Evolutionary conservation across 1,140 invertebrate genomes (phyloP).

Genomic region (Bilobella aurantiaca): DNA sequence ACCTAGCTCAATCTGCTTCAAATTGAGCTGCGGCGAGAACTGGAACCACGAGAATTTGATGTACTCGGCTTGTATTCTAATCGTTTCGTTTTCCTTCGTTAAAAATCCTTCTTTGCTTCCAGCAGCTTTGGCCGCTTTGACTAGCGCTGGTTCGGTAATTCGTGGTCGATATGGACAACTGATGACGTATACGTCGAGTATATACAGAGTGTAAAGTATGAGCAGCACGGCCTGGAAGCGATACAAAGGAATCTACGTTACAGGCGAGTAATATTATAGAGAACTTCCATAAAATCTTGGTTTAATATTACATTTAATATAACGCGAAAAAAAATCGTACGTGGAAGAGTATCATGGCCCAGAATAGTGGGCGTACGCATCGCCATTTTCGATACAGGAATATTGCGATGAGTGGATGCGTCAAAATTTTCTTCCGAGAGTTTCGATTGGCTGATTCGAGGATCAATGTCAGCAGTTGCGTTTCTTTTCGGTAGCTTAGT

Average conservation of each 20-base stretch:
- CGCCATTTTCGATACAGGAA: conserved; percentile 72
- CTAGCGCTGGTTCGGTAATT: conserved; percentile 30
- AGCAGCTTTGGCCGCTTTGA: conserved; percentile 28
- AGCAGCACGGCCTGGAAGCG: conserved; percentile 49
- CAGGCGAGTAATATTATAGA: background rate
- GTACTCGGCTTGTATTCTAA: conserved; percentile 27
- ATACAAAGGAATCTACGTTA: background rate
- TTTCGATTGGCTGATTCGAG: conserved; percentile 28
- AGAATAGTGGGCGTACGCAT: conserved; percentile 67
- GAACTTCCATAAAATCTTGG: too few relatives aligned
- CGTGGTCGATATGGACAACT: conserved; percentile 34
- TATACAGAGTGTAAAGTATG: conserved; percentile 56
- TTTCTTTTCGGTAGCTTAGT: conserved; percentile 27
- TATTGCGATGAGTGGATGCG: conserved; percentile 68
- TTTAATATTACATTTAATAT: too few relatives aligned
- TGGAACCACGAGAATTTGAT: conserved; percentile 33
- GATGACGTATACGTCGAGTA: conserved; percentile 46
- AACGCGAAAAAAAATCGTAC: conserved; percentile 38
- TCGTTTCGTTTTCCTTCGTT: conserved; percentile 24
- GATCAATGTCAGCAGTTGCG: conserved; percentile 28
- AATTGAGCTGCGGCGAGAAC: conserved; percentile 25
- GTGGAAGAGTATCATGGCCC: conserved; percentile 66
- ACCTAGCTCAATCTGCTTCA: conserved; percentile 9
- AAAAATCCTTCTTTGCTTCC: conserved; percentile 24
- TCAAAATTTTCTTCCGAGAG: conserved; percentile 45